A percentile compares a stretch with the other conserved stretches of the same genome.
Evolutionary conservation across 2,797 vertebrate species (phyloP).

Genomic region (Cossypha polioptera): DNA sequence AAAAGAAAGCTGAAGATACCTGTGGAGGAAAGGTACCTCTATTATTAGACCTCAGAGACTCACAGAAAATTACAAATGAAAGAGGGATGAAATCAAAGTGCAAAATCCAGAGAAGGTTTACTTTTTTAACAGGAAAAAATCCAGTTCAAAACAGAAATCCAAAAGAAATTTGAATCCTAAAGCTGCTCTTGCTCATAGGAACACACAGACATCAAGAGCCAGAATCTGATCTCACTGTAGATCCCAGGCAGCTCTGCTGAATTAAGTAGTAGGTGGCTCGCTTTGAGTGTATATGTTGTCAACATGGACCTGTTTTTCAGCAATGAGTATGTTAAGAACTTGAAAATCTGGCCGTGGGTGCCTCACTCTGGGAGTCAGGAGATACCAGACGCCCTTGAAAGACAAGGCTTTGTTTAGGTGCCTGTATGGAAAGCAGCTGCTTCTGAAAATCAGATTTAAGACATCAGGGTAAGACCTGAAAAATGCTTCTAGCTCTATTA

Average conservation of each 20-base stretch:
- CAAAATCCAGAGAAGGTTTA: neutral
- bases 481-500: neutral
- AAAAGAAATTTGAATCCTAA: neutral
- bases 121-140: neutral
- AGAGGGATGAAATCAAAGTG: neutral
- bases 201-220: neutral
- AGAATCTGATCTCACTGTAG: neutral
- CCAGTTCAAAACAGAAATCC: neutral
- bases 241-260: neutral
- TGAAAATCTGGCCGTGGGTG: slow-evolving; percentile 25
- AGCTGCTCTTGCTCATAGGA: neutral
- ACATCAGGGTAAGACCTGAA: neutral
- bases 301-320: slow-evolving; percentile 46
- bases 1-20: neutral
- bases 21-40: neutral
- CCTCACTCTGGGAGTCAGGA: neutral
- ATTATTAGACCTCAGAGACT: neutral
- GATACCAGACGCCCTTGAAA: neutral
- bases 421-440: neutral
- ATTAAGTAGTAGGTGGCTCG: neutral
- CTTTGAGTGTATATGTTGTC: neutral
- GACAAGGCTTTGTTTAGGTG: neutral
- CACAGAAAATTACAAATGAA: neutral
- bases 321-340: neutral
- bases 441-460: neutral